Percentiles rank a stretch among this genome's conserved stretches.
These are phyloP conservation scores for Andrena hattorfiana DNA, from an alignment of 2,888 invertebrate genomes.

Conservation along the genomic window DNA sequence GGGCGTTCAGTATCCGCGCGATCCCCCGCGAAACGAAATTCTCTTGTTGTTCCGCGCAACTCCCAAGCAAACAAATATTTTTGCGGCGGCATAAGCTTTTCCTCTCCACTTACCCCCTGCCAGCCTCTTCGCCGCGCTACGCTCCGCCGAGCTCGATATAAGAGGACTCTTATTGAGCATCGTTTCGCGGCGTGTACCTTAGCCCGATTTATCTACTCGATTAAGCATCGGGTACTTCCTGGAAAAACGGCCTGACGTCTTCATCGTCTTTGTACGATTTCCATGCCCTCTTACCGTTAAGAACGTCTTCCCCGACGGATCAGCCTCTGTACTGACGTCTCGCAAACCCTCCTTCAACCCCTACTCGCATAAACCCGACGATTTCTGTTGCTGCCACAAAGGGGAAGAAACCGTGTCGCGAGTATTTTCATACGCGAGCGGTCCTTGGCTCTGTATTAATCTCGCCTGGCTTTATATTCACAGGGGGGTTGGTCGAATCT, in stretches of 20 bases:
- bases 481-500: no score
- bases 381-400: conserved; percentile 1
- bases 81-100: conserved; percentile 15
- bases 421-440: no score
- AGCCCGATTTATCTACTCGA: conserved; percentile 53
- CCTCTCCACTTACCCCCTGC: not conserved
- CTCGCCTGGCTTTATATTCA: no score
- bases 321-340: not conserved
- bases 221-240: conserved; percentile 41
- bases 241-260: conserved; percentile 41
- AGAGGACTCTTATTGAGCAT: conserved; percentile 45
- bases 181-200: conserved; percentile 31
- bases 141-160: conserved; percentile 10
- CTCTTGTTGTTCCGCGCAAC: conserved; percentile 4
- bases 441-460: no score
- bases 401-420: no score
- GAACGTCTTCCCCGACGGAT: conserved; percentile 21
- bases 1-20: not conserved
- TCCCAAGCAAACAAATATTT: conserved; percentile 49
- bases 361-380: conserved; percentile 3
- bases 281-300: conserved; percentile 25
- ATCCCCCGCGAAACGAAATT: conserved; percentile 32
- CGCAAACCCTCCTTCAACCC: no score
- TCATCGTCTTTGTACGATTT: conserved; percentile 55
- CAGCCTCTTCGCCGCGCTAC: conserved; percentile 4